These are phyloP conservation scores for Nycticryphes semicollaris DNA, from an alignment of 2,113 vertebrate species.

Conservation along the genomic window DNA sequence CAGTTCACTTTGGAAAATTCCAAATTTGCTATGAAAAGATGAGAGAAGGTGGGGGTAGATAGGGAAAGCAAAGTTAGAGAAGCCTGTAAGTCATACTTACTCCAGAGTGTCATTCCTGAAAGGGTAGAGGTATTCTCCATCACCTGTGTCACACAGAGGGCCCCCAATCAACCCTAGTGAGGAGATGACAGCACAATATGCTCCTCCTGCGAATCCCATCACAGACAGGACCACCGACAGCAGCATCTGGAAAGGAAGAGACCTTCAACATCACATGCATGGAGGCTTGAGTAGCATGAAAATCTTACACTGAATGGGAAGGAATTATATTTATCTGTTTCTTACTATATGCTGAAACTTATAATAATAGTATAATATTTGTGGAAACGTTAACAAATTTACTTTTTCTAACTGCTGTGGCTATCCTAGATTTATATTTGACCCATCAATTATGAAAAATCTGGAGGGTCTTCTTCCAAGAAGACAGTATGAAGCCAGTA, in stretches of 20 bases:
- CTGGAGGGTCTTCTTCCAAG: not conserved
- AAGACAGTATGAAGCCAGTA: not conserved
- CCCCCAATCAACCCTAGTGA: slow-evolving; percentile 53
- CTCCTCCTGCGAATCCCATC: slow-evolving; percentile 3
- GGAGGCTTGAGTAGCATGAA: not conserved
- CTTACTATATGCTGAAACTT: not conserved
- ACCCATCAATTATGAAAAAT: not conserved
- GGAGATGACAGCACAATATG: slow-evolving; percentile 59
- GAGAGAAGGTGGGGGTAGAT: fast-evolving
- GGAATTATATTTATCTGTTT: not conserved
- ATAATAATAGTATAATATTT: not conserved
- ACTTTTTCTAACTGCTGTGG: not conserved
- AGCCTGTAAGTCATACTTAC: slow-evolving; percentile 40
- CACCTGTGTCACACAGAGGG: slow-evolving; percentile 63
- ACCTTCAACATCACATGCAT: not conserved
- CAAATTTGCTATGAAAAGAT: not conserved
- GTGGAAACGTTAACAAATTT: not conserved
- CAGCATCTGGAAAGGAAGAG: slow-evolving; percentile 59
- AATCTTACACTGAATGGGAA: not conserved
- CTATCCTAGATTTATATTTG: not conserved
- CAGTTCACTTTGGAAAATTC: not conserved
- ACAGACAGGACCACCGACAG: slow-evolving; percentile 45
- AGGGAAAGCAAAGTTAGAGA: not conserved
- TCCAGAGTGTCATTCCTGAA: slow-evolving; percentile 64
- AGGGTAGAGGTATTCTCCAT: slow-evolving; percentile 65